Evolutionary conservation across 2,888 invertebrate genomes (phyloP), one percentile per base, ranked within the genome.

Genomic region (Mesorhabditis belari): DNA sequence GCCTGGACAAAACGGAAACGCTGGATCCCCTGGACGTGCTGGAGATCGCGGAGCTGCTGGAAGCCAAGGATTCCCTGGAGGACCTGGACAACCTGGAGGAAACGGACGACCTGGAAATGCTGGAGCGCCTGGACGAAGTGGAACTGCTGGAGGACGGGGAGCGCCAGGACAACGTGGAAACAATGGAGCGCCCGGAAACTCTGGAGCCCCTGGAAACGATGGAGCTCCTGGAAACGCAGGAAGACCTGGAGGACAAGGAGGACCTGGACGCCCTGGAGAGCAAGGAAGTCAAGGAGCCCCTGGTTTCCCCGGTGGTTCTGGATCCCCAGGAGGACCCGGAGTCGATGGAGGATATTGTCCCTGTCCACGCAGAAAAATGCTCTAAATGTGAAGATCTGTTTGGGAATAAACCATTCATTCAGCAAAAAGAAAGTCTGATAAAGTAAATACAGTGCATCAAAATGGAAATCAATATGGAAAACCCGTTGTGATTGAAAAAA

Each of bases 81-180:
- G 17, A 29, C 65, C 65, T 55, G 67, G 67, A 58, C 60, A 62
- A 3, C 67, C 66, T n/a, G 66, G 66, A 44, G 61, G 64, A 2
- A 51, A 58, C 21, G 71, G 71, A 61, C 62, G 57, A 9, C 60
- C 65, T 25, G 71, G 71, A 61, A 29, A 50, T 9, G 63, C 70
- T 35, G 71, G 71, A 62, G 49, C 51, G 4, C 54, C 61, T 49
- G 70, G 66, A 54, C 61, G 66, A 55, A 54, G 61, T 49, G 69
- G 65, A 60, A 61, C 63, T 55, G 61, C 68, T 62, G 72, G 72
- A 63, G 62, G 58, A 6, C 60, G 67, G 23, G 72, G 72, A 60
- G 57, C 62, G 3, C 60, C 64, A 52, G 69, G 71, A 57, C 56
- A 63, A 29, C 63, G 59, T 28, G 71, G 71, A 60, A 57, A 64